A percentile compares a stretch with the other conserved stretches of the same genome.
phyloP scores from a whole-genome alignment of 1,140 invertebrate genomes.

The Halesus radiatus region DNA sequence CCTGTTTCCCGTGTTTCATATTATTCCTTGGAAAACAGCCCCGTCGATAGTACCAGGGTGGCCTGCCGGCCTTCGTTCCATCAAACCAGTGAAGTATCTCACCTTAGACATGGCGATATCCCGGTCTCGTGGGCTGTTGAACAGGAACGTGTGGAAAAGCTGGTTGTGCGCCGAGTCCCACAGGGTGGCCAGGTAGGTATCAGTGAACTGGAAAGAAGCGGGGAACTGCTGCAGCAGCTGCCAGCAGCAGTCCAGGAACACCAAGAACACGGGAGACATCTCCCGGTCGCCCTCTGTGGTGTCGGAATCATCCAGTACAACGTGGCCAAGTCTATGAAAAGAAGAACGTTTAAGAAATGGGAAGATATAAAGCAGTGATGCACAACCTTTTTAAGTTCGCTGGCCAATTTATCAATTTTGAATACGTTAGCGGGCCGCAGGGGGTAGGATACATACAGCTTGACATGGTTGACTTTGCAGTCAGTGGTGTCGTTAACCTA shows the following conservation, averaged over 20 bases:
- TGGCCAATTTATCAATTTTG: too few species aligned
- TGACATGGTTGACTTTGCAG: too few species aligned
- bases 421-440: too few species aligned
- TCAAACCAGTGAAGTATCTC: background rate
- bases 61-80: too few species aligned
- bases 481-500: too few species aligned
- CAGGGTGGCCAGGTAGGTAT: conserved; percentile 91
- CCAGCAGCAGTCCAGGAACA: conserved; percentile 95
- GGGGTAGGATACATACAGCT: too few species aligned
- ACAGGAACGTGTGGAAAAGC: conserved; percentile 93
- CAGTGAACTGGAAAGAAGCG: conserved; percentile 90
- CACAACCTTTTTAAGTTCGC: too few species aligned
- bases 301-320: conserved; percentile 49
- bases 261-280: conserved; percentile 87
- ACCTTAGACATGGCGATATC: conserved; percentile 70
- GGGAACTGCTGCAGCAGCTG: conserved; percentile 92
- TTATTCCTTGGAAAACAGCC: too few species aligned
- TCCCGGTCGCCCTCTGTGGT: conserved; percentile 58
- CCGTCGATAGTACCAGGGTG: too few species aligned
- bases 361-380: too few species aligned
- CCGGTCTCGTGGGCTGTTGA: conserved; percentile 85
- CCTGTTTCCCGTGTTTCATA: too few species aligned
- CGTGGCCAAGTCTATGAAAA: conserved; percentile 55
- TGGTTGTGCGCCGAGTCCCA: conserved; percentile 92
- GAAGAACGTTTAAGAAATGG: background rate